phyloP scores from a whole-genome alignment of 2,888 invertebrate species.

The Acrobasis consociella region DNA sequence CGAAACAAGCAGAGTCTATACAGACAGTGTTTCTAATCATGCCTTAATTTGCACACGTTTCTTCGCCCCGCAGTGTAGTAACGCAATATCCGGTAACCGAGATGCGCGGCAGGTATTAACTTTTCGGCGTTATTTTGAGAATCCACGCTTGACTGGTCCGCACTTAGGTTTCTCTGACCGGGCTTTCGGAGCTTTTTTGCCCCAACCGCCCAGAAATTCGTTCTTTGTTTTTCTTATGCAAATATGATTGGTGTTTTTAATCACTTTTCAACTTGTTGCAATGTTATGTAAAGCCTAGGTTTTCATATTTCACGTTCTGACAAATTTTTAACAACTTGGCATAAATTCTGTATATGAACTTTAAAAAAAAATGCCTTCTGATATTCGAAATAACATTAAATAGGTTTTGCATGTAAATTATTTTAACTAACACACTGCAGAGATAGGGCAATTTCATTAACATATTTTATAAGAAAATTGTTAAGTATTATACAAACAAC shows the following conservation, averaged over 20 bases:
- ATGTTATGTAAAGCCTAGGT: background rate
- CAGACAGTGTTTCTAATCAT: background rate
- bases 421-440: too few species aligned
- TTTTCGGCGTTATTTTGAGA: conserved; percentile 52
- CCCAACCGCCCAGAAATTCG: conserved; percentile 10
- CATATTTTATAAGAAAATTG: too few species aligned
- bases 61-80: conserved; percentile 35
- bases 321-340: background rate
- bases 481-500: too few species aligned
- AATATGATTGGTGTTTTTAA: conserved; percentile 3
- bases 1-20: too few species aligned
- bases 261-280: background rate
- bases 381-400: too few species aligned
- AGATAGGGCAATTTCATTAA: too few species aligned
- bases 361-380: too few species aligned
- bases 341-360: background rate
- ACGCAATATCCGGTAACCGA: conserved; percentile 39
- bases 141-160: conserved; percentile 48
- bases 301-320: background rate
- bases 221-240: background rate
- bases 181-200: conserved; percentile 37
- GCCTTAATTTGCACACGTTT: conserved; percentile 11
- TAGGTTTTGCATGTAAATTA: too few species aligned
- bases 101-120: conserved; percentile 28
- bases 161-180: conserved; percentile 51